Percentiles rank a stretch among this genome's conserved stretches.
These are phyloP conservation scores for Exaiptasia diaphana DNA, from an alignment of 64 coral and sea anemone species.

Conservation along the genomic window DNA sequence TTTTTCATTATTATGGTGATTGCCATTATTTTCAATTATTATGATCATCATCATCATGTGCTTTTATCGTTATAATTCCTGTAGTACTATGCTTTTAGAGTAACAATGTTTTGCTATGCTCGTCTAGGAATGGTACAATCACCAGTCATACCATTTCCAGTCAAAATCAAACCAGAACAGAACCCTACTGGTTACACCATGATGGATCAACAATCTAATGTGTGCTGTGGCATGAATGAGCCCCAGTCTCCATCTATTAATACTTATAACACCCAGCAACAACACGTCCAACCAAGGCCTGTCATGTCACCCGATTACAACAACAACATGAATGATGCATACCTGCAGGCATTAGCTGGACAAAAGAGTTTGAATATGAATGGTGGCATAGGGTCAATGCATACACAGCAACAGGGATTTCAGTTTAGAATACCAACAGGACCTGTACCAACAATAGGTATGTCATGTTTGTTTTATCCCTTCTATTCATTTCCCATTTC, in stretches of 20 bases:
- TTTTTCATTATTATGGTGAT: background rate
- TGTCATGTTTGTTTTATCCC: background rate
- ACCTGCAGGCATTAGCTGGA: slow-evolving; percentile 38
- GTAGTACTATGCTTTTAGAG: background rate
- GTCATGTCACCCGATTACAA: slow-evolving; percentile 13
- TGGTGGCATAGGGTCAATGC: background rate
- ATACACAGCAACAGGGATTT: slow-evolving; percentile 75
- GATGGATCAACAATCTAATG: slow-evolving; percentile 65
- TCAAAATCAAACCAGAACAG: slow-evolving; percentile 90
- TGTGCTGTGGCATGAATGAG: slow-evolving; percentile 62
- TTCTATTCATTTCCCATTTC: background rate
- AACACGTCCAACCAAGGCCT: slow-evolving; percentile 1
- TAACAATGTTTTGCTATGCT: background rate
- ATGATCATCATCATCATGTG: no score
- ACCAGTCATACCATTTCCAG: slow-evolving; percentile 70
- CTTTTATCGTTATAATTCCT: background rate
- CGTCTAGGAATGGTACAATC: slow-evolving; percentile 70
- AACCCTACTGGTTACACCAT: slow-evolving; percentile 60
- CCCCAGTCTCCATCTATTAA: slow-evolving; percentile 67
- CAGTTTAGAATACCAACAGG: slow-evolving; percentile 59
- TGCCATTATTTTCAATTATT: background rate
- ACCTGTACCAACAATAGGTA: slow-evolving; percentile 63
- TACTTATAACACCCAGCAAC: slow-evolving; percentile 28
- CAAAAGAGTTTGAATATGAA: background rate
- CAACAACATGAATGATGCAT: slow-evolving; percentile 58